phyloP scores from a whole-genome alignment of 2,888 invertebrate species.

The Amaurobius ferox region DNA sequence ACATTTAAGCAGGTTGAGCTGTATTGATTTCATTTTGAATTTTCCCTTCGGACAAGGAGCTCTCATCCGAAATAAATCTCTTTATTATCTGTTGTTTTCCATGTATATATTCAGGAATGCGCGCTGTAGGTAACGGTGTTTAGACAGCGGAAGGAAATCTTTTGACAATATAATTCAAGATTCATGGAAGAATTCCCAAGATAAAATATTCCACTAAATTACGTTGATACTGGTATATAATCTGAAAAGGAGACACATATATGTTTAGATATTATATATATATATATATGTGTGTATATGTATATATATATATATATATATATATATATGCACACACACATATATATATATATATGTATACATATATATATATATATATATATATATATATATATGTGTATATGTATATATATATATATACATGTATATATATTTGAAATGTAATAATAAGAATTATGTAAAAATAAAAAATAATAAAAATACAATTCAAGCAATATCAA shows the following conservation, averaged over 20 bases:
- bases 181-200: background rate
- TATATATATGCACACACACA: too few relatives aligned
- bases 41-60: background rate
- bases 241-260: background rate
- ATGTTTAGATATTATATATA: too few relatives aligned
- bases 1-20: too few relatives aligned
- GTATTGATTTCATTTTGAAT: too few relatives aligned
- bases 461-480: too few relatives aligned
- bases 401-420: background rate
- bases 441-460: too few relatives aligned
- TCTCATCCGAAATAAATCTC: background rate
- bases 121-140: background rate
- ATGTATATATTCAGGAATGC: background rate
- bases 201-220: slow-evolving; percentile 1
- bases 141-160: slow-evolving; percentile 14
- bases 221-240: background rate
- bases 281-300: too few relatives aligned
- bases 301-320: too few relatives aligned
- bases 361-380: background rate
- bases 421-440: background rate
- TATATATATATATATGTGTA: background rate
- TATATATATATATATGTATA: too few relatives aligned
- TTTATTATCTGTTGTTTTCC: background rate
- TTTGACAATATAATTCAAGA: slow-evolving; percentile 6
- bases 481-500: too few relatives aligned